A percentile compares a stretch with the other conserved stretches of the same genome.
Conservation (phyloP, 2,888 invertebrate genomes). For the Rhaphigaster nebulosa region DNA sequence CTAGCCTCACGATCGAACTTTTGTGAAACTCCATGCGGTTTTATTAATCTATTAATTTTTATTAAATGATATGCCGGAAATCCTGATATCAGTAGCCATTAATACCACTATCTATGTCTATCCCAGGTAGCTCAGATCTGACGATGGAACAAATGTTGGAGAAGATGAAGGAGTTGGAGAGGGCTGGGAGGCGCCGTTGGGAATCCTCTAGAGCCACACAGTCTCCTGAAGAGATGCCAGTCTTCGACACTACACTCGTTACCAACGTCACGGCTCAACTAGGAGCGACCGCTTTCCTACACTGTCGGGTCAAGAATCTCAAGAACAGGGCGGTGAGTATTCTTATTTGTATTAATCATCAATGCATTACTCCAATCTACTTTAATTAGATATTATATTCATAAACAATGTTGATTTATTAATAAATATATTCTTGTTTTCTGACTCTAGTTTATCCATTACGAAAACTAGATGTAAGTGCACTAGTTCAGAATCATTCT, state of each 20-base stretch:
- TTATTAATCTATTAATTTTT: no score
- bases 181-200: background rate
- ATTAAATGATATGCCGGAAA: no score
- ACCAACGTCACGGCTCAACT: slow-evolving; percentile 83
- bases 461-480: background rate
- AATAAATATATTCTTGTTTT: no score
- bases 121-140: slow-evolving; percentile 28
- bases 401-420: no score
- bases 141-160: slow-evolving; percentile 60
- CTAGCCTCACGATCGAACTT: no score
- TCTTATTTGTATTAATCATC: background rate
- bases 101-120: background rate
- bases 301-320: slow-evolving; percentile 80
- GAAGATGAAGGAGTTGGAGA: slow-evolving; percentile 59
- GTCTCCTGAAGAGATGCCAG: slow-evolving; percentile 65
- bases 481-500: background rate
- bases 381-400: no score
- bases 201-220: slow-evolving; percentile 55
- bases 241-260: slow-evolving; percentile 78
- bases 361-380: no score
- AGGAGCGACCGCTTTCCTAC: slow-evolving; percentile 82
- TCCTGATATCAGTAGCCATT: no score
- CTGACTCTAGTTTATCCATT: background rate
- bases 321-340: slow-evolving; percentile 78
- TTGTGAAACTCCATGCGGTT: no score